Base-by-base conservation (phyloP, 2,888 invertebrate genomes). In the Platerodrilus igneus region DNA sequence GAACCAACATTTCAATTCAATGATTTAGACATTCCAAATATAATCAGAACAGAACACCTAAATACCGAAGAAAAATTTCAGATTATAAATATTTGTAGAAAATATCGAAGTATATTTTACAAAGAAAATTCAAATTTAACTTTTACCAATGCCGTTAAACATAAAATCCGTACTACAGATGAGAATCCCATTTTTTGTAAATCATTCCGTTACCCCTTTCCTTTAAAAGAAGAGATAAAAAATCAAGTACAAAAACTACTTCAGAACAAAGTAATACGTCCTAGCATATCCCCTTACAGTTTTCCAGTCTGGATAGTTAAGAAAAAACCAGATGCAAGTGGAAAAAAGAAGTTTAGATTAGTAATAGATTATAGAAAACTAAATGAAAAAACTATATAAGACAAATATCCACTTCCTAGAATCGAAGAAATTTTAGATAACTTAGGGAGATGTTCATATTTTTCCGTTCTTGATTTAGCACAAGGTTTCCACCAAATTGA, bases 291-390 rank as follows among this genome's bases (percentile, higher is more conserved):
- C 3, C 66, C 62, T 0, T 66, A 60, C 58, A 59, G 52, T 25
- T 52, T 55, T 5, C 64, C 62, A 2, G 53, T 64, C 2, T 62
- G 62, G 50, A 42, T 65, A 18, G 64, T 66, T 0, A 60, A 62
- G 0, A 63, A 66, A 36, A 64, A 65, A 45, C 8, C 47, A 3
- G 63, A 63, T 18, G 47, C 57, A 1, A 47, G 51, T 0, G 60
- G 60, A 1, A 48, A 59, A 48, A 18, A 32, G 13, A 65, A 63
- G 48, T 63, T 53, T 53, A 27, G 59, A 22, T 26, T 61, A 4
- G 59, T 64, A 14, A 26, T 58, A 42, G 44, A 64, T 51, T 36
- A 49, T 42, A 2, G 60, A 37, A 31, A 59, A 52, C 9, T 55
- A 46, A 62, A 62, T 28, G 51, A 55, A 31, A 51, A 50, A 32